Conservation (phyloP, 2,797 vertebrate genomes). For the Pterois miles region DNA sequence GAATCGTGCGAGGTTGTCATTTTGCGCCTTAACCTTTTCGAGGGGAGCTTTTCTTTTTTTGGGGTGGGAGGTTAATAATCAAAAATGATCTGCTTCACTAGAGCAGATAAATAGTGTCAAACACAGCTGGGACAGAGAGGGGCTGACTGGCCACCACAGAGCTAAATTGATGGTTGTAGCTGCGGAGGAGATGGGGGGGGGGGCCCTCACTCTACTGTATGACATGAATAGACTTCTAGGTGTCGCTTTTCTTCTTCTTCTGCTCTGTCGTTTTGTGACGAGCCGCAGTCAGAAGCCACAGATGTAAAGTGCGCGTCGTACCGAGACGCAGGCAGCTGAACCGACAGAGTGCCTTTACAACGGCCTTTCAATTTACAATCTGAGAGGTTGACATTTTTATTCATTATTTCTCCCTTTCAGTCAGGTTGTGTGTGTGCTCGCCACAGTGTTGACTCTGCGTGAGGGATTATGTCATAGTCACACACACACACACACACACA, state of each 20-base stretch:
- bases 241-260: constrained; percentile 48
- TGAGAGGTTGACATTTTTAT: constrained; percentile 67
- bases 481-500: constrained; percentile 20
- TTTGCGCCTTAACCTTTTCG: constrained; percentile 81
- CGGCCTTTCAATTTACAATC: constrained; percentile 59
- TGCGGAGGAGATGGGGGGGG: constrained; percentile 68
- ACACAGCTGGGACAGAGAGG: constrained; percentile 76
- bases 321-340: constrained; percentile 20
- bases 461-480: constrained; percentile 72
- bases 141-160: constrained; percentile 76
- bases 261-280: constrained; percentile 70
- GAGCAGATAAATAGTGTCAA: constrained; percentile 81
- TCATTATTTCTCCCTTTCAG: constrained; percentile 40
- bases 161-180: constrained; percentile 81
- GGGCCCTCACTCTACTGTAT: constrained; percentile 77
- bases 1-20: constrained; percentile 80
- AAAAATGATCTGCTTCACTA: constrained; percentile 83
- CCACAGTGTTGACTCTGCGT: constrained; percentile 52
- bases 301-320: constrained; percentile 66
- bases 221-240: constrained; percentile 83
- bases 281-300: constrained; percentile 64
- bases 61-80: constrained; percentile 81
- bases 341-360: constrained; percentile 31
- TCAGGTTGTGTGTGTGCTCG: constrained; percentile 36
- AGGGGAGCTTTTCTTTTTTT: constrained; percentile 61